phyloP scores from a whole-genome alignment of 2,113 vertebrate species.

The Lophius piscatorius region DNA sequence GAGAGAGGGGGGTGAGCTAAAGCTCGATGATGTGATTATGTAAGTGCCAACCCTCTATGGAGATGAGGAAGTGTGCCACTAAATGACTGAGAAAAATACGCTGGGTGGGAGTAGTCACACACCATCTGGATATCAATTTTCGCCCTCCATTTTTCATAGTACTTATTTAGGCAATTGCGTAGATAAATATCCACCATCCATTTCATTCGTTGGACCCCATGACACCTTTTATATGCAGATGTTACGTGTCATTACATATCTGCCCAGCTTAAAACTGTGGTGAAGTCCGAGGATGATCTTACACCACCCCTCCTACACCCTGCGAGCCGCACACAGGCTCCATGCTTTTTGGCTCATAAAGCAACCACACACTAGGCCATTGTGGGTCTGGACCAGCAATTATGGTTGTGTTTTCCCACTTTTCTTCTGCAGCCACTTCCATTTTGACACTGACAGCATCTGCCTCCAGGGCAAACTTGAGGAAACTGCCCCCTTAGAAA shows the following conservation, averaged over 20 bases:
- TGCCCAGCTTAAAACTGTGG: neutral
- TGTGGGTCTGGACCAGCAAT: constrained; percentile 71
- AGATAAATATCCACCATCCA: constrained; percentile 11
- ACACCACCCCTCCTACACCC: constrained; percentile 13
- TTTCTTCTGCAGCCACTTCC: constrained; percentile 70
- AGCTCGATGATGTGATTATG: constrained; percentile 76
- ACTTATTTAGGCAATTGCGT: constrained; percentile 14
- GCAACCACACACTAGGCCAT: constrained; percentile 64
- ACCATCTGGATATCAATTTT: constrained; percentile 51
- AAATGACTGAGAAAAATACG: constrained; percentile 60
- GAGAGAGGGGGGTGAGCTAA: constrained; percentile 3
- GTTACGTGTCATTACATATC: constrained; percentile 17
- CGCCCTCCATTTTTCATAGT: constrained; percentile 21
- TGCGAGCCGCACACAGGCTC: constrained; percentile 32
- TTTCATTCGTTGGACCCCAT: neutral
- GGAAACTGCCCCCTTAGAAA: constrained; percentile 33
- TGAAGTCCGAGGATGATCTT: neutral
- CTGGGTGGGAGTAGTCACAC: constrained; percentile 26
- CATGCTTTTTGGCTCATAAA: constrained; percentile 45
- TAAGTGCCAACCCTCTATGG: constrained; percentile 71
- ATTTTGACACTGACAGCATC: constrained; percentile 66
- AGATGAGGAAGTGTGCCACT: constrained; percentile 60
- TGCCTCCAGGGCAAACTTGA: constrained; percentile 38
- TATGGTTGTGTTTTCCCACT: constrained; percentile 72
- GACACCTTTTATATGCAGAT: constrained; percentile 20